These are phyloP conservation scores for Steinernema hermaphroditum DNA, from an alignment of 2,888 invertebrate genomes.

Conservation along the genomic window DNA sequence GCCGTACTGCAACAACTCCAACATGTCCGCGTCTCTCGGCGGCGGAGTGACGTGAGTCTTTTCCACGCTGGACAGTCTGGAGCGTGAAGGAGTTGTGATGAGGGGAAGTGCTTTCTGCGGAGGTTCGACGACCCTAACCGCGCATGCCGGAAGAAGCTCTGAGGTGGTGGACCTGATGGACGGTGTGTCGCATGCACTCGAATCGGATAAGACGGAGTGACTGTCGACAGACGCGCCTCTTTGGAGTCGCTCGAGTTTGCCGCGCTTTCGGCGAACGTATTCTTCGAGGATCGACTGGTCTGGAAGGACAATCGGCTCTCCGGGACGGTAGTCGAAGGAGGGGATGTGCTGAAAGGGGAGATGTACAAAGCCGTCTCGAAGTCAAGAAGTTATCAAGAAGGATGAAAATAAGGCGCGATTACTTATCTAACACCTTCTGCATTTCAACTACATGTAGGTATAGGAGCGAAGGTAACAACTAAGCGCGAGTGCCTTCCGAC, in stretches of 20 bases:
- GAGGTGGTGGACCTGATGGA: constrained; percentile 45
- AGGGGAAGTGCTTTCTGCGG: constrained; percentile 32
- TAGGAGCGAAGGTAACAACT: neutral
- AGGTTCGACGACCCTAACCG: constrained; percentile 37
- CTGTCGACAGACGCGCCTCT: neutral
- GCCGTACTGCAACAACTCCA: constrained; percentile 7
- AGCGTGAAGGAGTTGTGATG: constrained; percentile 33
- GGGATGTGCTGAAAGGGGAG: constrained; percentile 30
- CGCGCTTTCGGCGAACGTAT: constrained; percentile 53
- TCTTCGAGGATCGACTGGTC: constrained; percentile 63
- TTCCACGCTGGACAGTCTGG: constrained; percentile 32
- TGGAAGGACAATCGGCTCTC: constrained; percentile 56
- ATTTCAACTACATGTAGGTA: too few relatives aligned
- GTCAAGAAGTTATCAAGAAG: neutral
- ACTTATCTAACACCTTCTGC: too few relatives aligned
- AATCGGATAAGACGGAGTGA: constrained; percentile 13
- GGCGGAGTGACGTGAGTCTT: constrained; percentile 13
- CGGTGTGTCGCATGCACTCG: constrained; percentile 4
- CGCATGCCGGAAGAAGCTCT: constrained; percentile 52
- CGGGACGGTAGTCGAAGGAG: constrained; percentile 38
- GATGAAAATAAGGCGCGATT: neutral
- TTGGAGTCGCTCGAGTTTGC: constrained; percentile 37
- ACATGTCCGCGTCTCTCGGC: neutral
- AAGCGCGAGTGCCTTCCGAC: neutral
- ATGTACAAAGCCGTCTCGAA: neutral